These are phyloP conservation scores for Camelus bactrianus DNA, from an alignment of 2,113 vertebrate species.

Conservation along the genomic window DNA sequence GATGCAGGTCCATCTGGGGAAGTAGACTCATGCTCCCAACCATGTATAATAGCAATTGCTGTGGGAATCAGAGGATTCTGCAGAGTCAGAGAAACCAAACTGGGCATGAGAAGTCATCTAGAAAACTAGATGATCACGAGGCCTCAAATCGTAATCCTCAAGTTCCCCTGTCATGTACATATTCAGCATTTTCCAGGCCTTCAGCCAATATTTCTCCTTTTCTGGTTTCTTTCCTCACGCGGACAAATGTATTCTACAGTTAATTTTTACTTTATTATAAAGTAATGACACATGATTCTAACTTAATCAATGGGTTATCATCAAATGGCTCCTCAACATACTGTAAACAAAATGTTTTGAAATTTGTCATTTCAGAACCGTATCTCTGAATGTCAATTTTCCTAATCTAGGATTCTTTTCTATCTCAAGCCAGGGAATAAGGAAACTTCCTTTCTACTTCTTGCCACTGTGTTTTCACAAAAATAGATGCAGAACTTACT, in stretches of 20 bases:
- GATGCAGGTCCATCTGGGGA: background rate
- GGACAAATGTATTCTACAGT: background rate
- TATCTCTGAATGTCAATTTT: slow-evolving; percentile 26
- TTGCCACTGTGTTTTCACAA: background rate
- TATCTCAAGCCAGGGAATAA: background rate
- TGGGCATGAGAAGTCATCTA: slow-evolving; percentile 47
- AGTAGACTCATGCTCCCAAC: background rate
- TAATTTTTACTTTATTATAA: slow-evolving; percentile 52
- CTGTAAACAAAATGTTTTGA: slow-evolving; percentile 4
- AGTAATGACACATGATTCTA: background rate
- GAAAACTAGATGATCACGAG: slow-evolving; percentile 49
- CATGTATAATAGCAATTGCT: background rate
- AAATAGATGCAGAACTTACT: slow-evolving; percentile 45
- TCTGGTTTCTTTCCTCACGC: slow-evolving; percentile 23
- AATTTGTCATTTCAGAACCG: background rate
- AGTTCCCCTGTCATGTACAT: slow-evolving; percentile 4
- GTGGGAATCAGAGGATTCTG: background rate
- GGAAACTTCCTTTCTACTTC: slow-evolving; percentile 29
- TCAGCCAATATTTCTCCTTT: slow-evolving; percentile 19
- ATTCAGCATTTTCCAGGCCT: slow-evolving; percentile 48
- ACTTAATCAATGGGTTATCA: background rate
- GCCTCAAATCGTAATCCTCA: background rate
- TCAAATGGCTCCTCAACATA: slow-evolving; percentile 13
- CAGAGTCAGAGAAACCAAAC: background rate
- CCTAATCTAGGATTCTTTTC: slow-evolving; percentile 30